Base-by-base conservation (phyloP, 1,140 invertebrate genomes). In the Caenorhabditis inopinata region DNA sequence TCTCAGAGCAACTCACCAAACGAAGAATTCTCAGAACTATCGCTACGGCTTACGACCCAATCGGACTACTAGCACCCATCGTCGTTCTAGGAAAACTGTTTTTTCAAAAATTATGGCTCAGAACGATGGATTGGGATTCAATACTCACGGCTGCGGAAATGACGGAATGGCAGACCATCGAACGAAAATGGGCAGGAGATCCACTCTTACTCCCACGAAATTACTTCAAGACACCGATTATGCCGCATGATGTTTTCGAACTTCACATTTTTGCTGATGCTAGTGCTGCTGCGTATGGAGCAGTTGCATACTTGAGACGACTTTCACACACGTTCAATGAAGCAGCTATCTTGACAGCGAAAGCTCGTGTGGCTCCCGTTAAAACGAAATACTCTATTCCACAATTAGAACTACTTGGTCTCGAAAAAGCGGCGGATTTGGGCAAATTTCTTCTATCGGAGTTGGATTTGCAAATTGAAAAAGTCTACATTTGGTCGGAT, bases 241-340 rank as follows among this genome's bases (percentile, higher is more conserved):
- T 11, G 1, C 0, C 1, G 12, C 38, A 29, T 14, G n/a, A 29
- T 5, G 12, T 16, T 9, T 48, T 32, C 14, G 80, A 84, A 27
- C 46, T 85, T 0, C 83, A 84, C 27, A 32, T 73, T 14, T 84
- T 82, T 51, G 81, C 32, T 2, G 83, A 84, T 35, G 83, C 83
- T 9, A 75, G 78, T 11, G 42, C 25, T 1, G 2, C 14, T 16
- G 76, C 74, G 3, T 84, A 75, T 29, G 83, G 48, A 21, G 75
- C 76, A 6, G 76, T 76, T 21, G n/a, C n/a, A n/a, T n/a, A n/a
- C n/a, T n/a, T n/a, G n/a, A n/a, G n/a, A n/a, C n/a, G n/a, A n/a
- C n/a, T 76, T 6, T 84, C 1, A 25, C 42, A 3, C n/a, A 14
- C 2, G 2, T 6, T 23, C 0, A 23, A 4, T 1, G 23, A 23